Evolutionary conservation across 2,797 vertebrate genomes (phyloP).

Genomic region (Cossypha polioptera): DNA sequence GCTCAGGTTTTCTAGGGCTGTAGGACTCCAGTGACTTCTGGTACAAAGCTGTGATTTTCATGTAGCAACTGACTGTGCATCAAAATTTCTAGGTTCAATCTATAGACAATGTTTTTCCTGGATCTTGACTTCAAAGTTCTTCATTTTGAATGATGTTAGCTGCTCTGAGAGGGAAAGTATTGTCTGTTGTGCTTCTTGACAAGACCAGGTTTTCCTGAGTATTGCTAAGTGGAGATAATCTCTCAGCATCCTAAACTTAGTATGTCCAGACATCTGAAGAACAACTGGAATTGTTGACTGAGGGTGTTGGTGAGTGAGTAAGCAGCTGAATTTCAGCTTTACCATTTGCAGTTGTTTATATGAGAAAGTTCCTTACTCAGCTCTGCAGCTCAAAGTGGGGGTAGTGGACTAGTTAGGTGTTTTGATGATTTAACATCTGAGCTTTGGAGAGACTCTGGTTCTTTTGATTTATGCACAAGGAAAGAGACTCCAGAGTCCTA

Average conservation of each 20-base stretch:
- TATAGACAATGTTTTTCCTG: background rate
- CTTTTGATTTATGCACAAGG: background rate
- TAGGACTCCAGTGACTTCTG: background rate
- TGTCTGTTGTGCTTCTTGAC: background rate
- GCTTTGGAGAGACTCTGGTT: background rate
- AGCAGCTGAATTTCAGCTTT: constrained; percentile 37
- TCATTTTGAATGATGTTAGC: background rate
- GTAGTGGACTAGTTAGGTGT: background rate
- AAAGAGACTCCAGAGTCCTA: background rate
- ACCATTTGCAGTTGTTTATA: background rate
- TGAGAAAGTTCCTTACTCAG: background rate
- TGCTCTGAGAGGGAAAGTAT: background rate
- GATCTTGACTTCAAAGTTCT: background rate
- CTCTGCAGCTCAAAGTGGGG: background rate
- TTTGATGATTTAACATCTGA: background rate
- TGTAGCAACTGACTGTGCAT: background rate
- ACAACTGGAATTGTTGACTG: constrained; percentile 12
- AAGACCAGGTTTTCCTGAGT: background rate
- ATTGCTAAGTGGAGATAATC: constrained; percentile 17
- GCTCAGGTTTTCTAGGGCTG: background rate
- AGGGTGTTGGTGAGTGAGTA: background rate
- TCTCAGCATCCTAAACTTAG: constrained; percentile 39
- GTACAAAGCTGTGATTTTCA: background rate
- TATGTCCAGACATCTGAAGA: background rate
- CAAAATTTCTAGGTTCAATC: background rate